Base-by-base conservation (phyloP, 2,888 invertebrate genomes). In the Drosophila mayaguana region DNA sequence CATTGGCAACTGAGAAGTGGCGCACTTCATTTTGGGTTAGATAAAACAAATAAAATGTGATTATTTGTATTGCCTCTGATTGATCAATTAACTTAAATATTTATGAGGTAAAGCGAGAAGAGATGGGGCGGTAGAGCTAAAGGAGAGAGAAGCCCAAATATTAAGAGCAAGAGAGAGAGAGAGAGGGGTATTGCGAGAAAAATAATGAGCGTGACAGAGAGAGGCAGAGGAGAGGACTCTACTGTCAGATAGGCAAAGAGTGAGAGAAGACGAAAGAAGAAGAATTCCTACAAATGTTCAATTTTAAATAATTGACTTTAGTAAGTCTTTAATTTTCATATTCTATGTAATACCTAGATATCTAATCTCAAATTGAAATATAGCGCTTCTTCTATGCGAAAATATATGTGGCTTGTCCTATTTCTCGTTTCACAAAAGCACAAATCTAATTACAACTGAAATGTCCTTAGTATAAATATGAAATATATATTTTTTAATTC, bases 1-100 rank as follows among this genome's bases (percentile, higher is more conserved):
- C 62, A 54, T 56, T 70, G 64, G 53, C 83, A 81, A 81, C 83
- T 79, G 82, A 85, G 74, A 36, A 79, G 78, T 22, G 34, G 34
- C 28, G n/a, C 32, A 60, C 12, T 60, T 34, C 48, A 2, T 9
- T 20, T 36, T 50, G 18, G 50, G 3, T 22, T 48, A 48, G 40
- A 67, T 53, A 34, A 46, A 34, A 48, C 42, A 61, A 74, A 63
- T 53, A 70, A 57, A 43, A 22, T 63, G 53, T 61, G 38, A 63
- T 64, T 63, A 51, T 72, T 63, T 72, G 38, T 48, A 51, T 42
- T 48, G 28, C 8, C 3, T 38, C 48, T 38, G 16, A 36, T 71
- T 40, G 22, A 38, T 55, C 51, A 53, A 66, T 80, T 69, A 38
- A 56, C 32, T 53, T n/a, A 42, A 40, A 38, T 25, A 53, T 40